A percentile compares a stretch with the other conserved stretches of the same genome.
These are phyloP conservation scores for Leucophenga montana DNA, from an alignment of 2,888 invertebrate genomes.

Conservation along the genomic window DNA sequence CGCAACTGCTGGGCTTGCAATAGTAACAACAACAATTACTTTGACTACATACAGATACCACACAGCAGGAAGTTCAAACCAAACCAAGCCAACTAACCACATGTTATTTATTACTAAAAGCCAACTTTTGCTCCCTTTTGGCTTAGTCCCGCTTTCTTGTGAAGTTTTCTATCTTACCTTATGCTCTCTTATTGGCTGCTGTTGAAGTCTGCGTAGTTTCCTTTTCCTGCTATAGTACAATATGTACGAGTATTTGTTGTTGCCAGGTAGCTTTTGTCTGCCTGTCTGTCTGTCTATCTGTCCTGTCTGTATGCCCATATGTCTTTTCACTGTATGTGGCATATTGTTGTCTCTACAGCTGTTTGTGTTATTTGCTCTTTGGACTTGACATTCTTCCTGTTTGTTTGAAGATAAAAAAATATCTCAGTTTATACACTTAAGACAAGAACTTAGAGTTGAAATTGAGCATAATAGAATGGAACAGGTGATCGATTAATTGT, in stretches of 20 bases:
- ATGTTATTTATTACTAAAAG: constrained; percentile 24
- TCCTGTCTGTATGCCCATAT: background rate
- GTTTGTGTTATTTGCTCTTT: background rate
- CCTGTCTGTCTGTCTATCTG: background rate
- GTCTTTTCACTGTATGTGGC: background rate
- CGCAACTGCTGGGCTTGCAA: background rate
- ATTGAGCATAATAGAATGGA: no score
- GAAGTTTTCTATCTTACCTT: background rate
- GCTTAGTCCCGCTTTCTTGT: background rate
- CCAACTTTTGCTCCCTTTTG: background rate
- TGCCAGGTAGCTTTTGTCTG: background rate
- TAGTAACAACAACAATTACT: background rate
- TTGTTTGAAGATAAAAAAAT: no score
- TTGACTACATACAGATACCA: background rate
- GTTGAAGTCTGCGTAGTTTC: constrained; percentile 4
- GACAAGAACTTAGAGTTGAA: no score
- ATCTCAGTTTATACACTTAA: no score
- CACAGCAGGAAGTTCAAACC: constrained; percentile 19
- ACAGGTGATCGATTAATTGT: no score
- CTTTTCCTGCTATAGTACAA: background rate
- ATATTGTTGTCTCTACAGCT: background rate
- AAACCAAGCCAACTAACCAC: constrained; percentile 14
- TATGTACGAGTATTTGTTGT: background rate
- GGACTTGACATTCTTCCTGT: no score
- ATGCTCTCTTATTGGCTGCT: background rate